phyloP scores from a whole-genome alignment of 2,113 vertebrate genomes.

The Ictalurus furcatus region DNA sequence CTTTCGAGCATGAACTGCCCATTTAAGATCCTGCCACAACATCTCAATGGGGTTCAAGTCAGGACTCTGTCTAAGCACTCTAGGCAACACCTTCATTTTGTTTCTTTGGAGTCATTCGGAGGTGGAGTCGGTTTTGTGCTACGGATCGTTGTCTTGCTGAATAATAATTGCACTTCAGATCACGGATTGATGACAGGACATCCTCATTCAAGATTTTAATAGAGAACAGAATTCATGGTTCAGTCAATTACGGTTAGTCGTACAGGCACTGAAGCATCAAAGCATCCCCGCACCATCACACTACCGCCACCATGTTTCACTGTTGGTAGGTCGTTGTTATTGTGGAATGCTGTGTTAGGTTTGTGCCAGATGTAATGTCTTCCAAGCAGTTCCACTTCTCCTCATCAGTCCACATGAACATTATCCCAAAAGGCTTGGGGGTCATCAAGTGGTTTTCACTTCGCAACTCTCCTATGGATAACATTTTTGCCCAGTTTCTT shows the following conservation, averaged over 20 bases:
- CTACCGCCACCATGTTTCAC: constrained; percentile 1
- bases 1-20: background rate
- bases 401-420: background rate
- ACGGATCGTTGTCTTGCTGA: background rate
- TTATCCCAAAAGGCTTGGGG: background rate
- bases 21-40: background rate
- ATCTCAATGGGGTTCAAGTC: background rate
- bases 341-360: background rate
- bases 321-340: background rate
- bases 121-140: background rate
- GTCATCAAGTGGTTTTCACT: background rate
- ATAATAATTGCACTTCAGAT: background rate
- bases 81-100: background rate
- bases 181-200: background rate
- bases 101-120: background rate
- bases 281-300: background rate
- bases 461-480: background rate
- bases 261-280: background rate
- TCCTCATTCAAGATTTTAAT: background rate
- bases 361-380: background rate
- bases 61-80: background rate
- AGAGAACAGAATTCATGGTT: background rate
- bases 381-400: background rate
- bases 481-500: background rate
- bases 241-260: background rate